These are phyloP conservation scores for Lissocephala sabroskyi DNA, from an alignment of 2,888 invertebrate genomes.

Conservation along the genomic window DNA sequence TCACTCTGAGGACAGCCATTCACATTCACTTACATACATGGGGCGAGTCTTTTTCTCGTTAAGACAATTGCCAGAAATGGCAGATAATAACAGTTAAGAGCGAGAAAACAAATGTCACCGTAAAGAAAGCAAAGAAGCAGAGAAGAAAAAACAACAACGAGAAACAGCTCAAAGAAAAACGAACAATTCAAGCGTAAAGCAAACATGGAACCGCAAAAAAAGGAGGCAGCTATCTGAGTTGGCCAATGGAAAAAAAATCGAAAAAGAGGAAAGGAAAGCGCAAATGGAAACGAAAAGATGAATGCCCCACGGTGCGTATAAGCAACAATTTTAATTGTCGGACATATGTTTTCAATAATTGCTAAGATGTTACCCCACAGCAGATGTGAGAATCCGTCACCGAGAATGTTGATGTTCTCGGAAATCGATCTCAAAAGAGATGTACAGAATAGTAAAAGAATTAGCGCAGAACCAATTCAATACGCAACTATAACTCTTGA, in stretches of 20 bases:
- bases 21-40: not conserved
- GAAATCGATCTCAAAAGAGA: too few relatives aligned
- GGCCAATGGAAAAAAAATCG: conserved; percentile 16
- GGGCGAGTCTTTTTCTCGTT: conserved; percentile 5
- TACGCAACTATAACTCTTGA: too few relatives aligned
- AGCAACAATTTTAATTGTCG: conserved; percentile 51
- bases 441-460: too few relatives aligned
- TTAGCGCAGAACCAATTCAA: too few relatives aligned
- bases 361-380: too few relatives aligned
- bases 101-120: conserved; percentile 31
- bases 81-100: conserved; percentile 18
- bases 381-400: too few relatives aligned
- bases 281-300: conserved; percentile 5
- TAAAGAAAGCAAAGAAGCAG: conserved; percentile 15
- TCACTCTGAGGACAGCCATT: not conserved
- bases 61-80: conserved; percentile 12
- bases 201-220: not conserved
- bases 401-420: too few relatives aligned
- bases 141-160: conserved; percentile 16
- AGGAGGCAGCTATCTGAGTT: not conserved
- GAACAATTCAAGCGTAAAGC: conserved; percentile 1
- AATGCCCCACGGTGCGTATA: conserved; percentile 39
- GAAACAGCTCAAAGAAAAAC: conserved; percentile 1
- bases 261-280: not conserved
- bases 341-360: conserved; percentile 52